Conservation (phyloP, 2,113 vertebrate genomes). For the Polyodon spathula region DNA sequence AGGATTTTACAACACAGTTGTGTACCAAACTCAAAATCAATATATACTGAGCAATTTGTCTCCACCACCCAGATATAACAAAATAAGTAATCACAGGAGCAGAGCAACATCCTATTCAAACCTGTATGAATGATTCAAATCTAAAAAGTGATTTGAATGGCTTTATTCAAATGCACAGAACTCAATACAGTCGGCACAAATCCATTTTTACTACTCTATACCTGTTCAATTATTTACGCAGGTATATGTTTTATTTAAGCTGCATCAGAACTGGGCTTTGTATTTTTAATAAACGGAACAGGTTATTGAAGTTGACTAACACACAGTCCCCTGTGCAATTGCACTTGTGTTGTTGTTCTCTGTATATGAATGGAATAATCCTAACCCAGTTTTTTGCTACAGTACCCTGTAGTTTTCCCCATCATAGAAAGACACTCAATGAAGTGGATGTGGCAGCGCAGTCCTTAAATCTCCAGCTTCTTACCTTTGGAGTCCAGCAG, state of each 20-base stretch:
- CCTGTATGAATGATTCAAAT: not conserved
- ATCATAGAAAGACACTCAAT: no score
- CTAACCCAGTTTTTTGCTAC: not conserved
- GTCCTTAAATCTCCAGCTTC: no score
- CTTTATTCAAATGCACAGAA: conserved; percentile 1
- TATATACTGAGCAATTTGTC: no score
- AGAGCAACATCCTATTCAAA: no score
- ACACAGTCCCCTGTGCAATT: not conserved
- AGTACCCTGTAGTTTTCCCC: not conserved
- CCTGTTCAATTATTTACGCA: conserved; percentile 3
- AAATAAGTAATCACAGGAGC: no score
- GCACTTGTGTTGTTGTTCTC: not conserved
- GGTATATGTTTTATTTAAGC: conserved; percentile 1
- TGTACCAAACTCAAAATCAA: no score
- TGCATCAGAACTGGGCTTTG: not conserved
- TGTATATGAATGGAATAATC: not conserved
- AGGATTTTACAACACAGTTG: no score
- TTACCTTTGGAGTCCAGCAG: no score
- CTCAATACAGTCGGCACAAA: conserved; percentile 1
- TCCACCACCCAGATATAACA: no score
- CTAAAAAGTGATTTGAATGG: not conserved
- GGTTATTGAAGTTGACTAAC: not conserved
- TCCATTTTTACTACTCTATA: conserved; percentile 4
- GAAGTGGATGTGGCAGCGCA: no score
- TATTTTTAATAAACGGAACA: conserved; percentile 9